phyloP scores from a whole-genome alignment of 2,888 invertebrate species.

The Elmis aenea region DNA sequence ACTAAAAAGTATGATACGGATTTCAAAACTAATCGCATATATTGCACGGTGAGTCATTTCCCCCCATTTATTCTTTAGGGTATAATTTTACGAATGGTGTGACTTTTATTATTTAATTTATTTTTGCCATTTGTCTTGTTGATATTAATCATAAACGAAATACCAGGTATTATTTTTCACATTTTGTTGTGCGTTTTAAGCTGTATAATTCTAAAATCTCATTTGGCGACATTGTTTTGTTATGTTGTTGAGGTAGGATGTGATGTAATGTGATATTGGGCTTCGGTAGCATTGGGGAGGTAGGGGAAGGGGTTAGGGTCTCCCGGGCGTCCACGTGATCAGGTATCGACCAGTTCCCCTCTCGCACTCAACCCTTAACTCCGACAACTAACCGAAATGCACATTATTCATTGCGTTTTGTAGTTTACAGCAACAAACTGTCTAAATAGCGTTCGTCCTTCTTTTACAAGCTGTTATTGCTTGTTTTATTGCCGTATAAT shows the following conservation, averaged over 20 bases:
- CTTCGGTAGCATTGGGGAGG: conserved; percentile 8
- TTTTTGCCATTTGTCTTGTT: too few relatives aligned
- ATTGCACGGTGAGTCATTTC: too few relatives aligned
- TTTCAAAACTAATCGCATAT: too few relatives aligned
- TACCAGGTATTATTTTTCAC: too few relatives aligned
- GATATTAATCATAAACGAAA: too few relatives aligned
- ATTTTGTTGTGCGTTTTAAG: too few relatives aligned
- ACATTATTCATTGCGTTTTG: conserved; percentile 19
- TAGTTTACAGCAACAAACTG: neutral
- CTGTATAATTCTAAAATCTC: neutral
- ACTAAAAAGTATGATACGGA: too few relatives aligned
- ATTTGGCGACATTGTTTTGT: conserved; percentile 7
- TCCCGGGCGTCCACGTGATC: conserved; percentile 32
- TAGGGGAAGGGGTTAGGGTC: conserved; percentile 16
- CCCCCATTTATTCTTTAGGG: too few relatives aligned
- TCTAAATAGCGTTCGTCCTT: too few relatives aligned
- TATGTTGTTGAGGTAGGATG: conserved; percentile 9
- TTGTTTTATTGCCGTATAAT: neutral
- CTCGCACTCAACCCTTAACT: conserved; percentile 10
- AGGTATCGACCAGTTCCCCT: conserved; percentile 26
- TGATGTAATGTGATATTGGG: conserved; percentile 10
- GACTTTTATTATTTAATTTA: too few relatives aligned
- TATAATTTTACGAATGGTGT: too few relatives aligned
- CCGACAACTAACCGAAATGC: conserved; percentile 14
- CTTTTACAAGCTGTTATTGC: conserved; percentile 1